phyloP scores from a whole-genome alignment of 2,113 vertebrate genomes.

The Formicarius rufipectus region DNA sequence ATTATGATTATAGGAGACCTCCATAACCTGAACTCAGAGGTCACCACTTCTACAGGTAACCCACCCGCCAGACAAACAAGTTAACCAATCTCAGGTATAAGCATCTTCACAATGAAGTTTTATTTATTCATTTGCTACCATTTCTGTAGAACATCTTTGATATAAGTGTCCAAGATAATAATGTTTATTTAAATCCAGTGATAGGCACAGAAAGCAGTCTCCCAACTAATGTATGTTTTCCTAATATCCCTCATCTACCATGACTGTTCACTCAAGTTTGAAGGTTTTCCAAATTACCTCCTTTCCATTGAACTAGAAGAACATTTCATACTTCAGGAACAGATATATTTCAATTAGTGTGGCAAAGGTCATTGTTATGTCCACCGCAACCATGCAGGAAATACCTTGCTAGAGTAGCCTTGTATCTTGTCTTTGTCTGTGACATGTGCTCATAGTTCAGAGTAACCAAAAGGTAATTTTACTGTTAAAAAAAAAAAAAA shows the following conservation, averaged over 20 bases:
- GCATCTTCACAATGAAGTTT: neutral
- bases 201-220: neutral
- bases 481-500: neutral
- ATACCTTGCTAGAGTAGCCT: neutral
- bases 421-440: neutral
- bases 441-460: neutral
- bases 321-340: neutral
- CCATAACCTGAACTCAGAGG: neutral
- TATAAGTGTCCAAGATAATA: neutral
- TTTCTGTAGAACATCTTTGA: neutral
- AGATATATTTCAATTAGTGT: neutral
- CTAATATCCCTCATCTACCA: neutral
- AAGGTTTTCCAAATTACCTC: neutral
- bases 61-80: neutral
- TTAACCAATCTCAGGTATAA: neutral
- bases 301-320: neutral
- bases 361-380: neutral
- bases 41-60: neutral
- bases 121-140: neutral
- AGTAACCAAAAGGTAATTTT: neutral
- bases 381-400: neutral
- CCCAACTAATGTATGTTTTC: neutral
- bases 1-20: neutral
- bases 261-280: neutral
- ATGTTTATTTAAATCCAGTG: neutral